Evolutionary conservation across 2,797 vertebrate genomes (phyloP).

Genomic region (Muscicapa striata): DNA sequence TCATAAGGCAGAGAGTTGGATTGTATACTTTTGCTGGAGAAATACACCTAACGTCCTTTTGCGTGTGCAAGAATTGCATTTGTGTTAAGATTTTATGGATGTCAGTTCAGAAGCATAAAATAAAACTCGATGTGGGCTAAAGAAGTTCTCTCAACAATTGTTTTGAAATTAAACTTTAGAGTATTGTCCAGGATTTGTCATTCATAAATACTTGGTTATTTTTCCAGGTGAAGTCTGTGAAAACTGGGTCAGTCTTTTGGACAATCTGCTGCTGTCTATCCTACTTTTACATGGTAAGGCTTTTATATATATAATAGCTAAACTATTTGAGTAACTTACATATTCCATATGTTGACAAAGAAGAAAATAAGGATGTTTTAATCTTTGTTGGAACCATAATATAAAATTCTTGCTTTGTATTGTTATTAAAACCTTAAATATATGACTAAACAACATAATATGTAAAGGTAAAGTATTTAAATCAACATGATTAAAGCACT

Average conservation of each 20-base stretch:
- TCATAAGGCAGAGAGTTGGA: background rate
- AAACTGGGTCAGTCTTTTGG: slow-evolving; percentile 98
- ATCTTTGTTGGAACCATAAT: background rate
- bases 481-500: background rate
- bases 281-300: slow-evolving; percentile 98
- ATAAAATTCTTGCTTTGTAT: background rate
- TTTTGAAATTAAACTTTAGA: background rate
- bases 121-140: background rate
- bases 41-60: background rate
- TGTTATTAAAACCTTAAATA: background rate
- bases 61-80: background rate
- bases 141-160: background rate
- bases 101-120: background rate
- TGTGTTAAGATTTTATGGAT: background rate
- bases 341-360: background rate
- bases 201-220: slow-evolving; percentile 7
- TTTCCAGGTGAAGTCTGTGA: slow-evolving; percentile 95
- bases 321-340: background rate
- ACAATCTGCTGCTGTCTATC: slow-evolving; percentile 96
- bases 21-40: background rate
- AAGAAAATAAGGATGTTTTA: background rate
- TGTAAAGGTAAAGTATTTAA: background rate
- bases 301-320: background rate
- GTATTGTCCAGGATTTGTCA: background rate
- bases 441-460: background rate